Evolutionary conservation across 2,888 invertebrate genomes (phyloP), one percentile per base, ranked within the genome.

Genomic region (Lamproptera curius): DNA sequence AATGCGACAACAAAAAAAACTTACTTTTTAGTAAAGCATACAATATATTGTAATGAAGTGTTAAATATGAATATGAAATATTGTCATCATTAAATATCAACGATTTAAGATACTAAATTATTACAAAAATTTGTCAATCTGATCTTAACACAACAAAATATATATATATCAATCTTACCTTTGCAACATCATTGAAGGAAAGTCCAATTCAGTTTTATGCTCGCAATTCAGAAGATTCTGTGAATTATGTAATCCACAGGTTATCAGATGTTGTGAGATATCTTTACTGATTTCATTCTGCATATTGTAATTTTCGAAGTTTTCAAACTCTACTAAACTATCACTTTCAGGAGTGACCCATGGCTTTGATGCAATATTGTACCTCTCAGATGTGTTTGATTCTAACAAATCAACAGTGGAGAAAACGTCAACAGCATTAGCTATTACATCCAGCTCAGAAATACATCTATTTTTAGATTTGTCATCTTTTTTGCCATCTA

Each of bases 271-370:
- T 52, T 66, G 58, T 42, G 69, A 63, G 50, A 84, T 60, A 67
- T 76, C 59, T 68, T 76, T 57, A 58, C 61, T 52, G 59, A 67
- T 46, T 45, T 70, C 70, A 52, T 67, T 50, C 49, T 58, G 65
- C 41, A 54, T 67, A 39, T 61, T 61, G 52, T 75, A 85, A 54
- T 56, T 59, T 14, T 71, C 67, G 8, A 67, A 61, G 56, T 68
- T 73, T 53, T 84, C 81, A 52, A 55, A 58, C 53, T 86, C 86
- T 41, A 74, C 72, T 4, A 84, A 75, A 73, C 83, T 82, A 34
- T 76, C 65, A 42, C 47, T 62, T 63, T 76, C 80, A 43, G 56
- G 50, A 26, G 59, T 59, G 42, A 61, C 60, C 86, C 86, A 86
- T 9, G 84, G 83, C 20, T 62, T 54, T 41, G 70, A 70, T 52